Percentiles rank a stretch among this genome's conserved stretches.
These are phyloP conservation scores for Chelon auratus DNA, from an alignment of 2,797 vertebrate genomes.

Conservation along the genomic window DNA sequence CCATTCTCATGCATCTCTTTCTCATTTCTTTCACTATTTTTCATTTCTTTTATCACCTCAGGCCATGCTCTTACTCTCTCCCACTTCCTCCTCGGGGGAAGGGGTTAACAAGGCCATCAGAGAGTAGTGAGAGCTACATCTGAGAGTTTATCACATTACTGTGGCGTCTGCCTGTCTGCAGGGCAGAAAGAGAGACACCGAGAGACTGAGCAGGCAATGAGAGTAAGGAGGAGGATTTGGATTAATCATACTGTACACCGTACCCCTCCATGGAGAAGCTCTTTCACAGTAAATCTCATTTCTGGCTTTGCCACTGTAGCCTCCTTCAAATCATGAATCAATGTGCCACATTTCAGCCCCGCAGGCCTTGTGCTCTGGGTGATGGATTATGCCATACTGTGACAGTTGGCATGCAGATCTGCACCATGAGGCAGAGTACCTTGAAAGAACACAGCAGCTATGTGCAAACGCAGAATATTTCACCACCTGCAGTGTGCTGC, in stretches of 20 bases:
- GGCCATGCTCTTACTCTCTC: conserved; percentile 18
- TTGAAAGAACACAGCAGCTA: conserved; percentile 36
- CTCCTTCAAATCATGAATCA: conserved; percentile 59
- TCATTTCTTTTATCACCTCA: conserved; percentile 11
- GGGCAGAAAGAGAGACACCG: conserved; percentile 59
- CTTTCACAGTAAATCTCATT: conserved; percentile 61
- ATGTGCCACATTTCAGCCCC: conserved; percentile 49
- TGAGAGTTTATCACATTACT: conserved; percentile 80
- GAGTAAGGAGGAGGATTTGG: conserved; percentile 56
- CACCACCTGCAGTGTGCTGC: conserved; percentile 56
- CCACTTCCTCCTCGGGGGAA: conserved; percentile 62
- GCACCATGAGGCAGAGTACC: conserved; percentile 37
- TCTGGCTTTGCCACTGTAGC: conserved; percentile 49
- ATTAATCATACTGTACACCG: conserved; percentile 53
- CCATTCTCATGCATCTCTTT: conserved; percentile 13
- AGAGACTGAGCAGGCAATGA: conserved; percentile 50
- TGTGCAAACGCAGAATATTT: conserved; percentile 46
- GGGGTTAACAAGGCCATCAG: conserved; percentile 77
- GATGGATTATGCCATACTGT: conserved; percentile 58
- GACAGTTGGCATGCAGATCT: conserved; percentile 63
- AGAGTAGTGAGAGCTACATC: conserved; percentile 69
- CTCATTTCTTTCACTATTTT: conserved; percentile 2
- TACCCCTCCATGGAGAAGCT: conserved; percentile 41
- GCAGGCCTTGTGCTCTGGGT: conserved; percentile 45
- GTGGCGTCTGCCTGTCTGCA: conserved; percentile 75